Conservation (phyloP, 2,113 vertebrate species). For the Acrocephalus kingi region DNA sequence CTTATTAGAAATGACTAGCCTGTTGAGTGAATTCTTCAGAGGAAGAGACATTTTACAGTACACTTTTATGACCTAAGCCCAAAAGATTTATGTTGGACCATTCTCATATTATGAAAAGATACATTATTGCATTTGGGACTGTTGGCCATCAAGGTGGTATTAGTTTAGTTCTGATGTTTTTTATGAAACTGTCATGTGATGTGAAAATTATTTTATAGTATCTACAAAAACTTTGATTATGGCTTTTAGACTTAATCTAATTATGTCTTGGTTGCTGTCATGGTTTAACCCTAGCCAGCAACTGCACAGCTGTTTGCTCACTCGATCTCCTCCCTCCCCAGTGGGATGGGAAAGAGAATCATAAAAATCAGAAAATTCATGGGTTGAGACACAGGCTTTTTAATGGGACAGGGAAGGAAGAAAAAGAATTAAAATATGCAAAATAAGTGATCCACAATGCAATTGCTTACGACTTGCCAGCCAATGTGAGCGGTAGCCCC, state of each 20-base stretch:
- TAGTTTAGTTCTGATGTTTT: neutral
- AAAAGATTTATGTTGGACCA: neutral
- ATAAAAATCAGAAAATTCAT: neutral
- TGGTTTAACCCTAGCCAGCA: neutral
- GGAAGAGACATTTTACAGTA: neutral
- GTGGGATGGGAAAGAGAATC: neutral
- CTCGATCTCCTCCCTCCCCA: neutral
- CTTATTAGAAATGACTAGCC: constrained; percentile 25
- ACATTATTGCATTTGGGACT: neutral
- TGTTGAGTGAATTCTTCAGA: neutral
- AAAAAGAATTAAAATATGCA: neutral
- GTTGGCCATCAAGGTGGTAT: neutral
- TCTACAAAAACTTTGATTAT: neutral
- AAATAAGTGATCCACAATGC: neutral
- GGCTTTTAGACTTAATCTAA: neutral
- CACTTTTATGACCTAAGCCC: neutral
- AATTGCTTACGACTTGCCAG: neutral
- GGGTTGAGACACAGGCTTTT: neutral
- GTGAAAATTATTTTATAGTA: neutral
- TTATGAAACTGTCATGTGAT: neutral
- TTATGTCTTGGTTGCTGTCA: neutral
- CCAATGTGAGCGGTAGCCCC: neutral
- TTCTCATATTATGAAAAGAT: neutral
- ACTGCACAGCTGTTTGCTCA: neutral
- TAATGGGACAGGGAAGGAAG: neutral